These are phyloP conservation scores for Gymnobelideus leadbeateri DNA, from an alignment of 2,113 vertebrate genomes.

Conservation along the genomic window DNA sequence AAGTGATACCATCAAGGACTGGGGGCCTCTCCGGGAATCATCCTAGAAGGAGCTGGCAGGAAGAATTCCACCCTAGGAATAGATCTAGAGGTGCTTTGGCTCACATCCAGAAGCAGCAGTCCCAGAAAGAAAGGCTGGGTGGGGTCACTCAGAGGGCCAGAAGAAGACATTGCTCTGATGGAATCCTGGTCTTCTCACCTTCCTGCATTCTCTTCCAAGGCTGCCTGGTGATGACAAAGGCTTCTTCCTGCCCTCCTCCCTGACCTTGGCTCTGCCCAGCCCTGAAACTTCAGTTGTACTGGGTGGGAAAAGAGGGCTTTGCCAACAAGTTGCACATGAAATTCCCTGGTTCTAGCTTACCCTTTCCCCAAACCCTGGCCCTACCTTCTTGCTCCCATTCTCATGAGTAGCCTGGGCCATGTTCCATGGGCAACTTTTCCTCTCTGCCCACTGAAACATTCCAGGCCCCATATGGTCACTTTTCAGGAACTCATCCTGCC, in stretches of 20 bases:
- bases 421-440: neutral
- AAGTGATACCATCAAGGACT: neutral
- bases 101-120: neutral
- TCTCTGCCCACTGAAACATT: neutral
- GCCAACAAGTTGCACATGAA: neutral
- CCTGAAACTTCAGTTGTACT: neutral
- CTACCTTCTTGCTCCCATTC: neutral
- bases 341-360: neutral
- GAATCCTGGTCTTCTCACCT: neutral
- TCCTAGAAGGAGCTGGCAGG: neutral
- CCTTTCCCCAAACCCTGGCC: neutral
- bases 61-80: neutral
- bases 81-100: neutral
- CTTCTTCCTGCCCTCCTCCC: neutral
- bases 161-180: too few species aligned
- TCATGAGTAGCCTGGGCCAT: neutral
- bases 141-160: neutral
- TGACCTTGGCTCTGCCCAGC: neutral
- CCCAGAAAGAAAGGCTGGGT: rapidly evolving
- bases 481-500: conserved; percentile 38
- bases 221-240: neutral
- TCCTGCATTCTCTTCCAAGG: neutral
- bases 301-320: neutral
- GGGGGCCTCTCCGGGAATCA: too few species aligned
- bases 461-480: conserved; percentile 48